Evolutionary conservation across 2,113 vertebrate genomes (phyloP).

Genomic region (Tautogolabrus adspersus): DNA sequence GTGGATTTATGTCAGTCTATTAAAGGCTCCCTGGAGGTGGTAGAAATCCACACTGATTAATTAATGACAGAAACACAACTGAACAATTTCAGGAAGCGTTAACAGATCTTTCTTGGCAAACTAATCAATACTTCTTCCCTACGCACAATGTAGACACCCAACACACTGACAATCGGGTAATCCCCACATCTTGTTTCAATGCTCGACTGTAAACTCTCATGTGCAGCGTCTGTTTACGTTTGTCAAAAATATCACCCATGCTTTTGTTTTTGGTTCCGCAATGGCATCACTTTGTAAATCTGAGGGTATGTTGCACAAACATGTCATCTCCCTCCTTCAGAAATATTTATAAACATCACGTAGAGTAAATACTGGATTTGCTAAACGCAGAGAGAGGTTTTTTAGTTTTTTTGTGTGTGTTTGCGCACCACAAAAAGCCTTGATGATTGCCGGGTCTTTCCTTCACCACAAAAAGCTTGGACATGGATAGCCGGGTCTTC

Average conservation of each 20-base stretch:
- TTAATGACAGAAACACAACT: conserved; percentile 45
- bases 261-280: conserved; percentile 71
- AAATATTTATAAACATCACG: conserved; percentile 81
- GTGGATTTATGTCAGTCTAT: conserved; percentile 35
- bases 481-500: conserved; percentile 48
- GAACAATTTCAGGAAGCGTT: conserved; percentile 65
- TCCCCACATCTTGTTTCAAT: conserved; percentile 80
- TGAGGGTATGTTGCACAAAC: conserved; percentile 79
- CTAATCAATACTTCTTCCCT: conserved; percentile 60
- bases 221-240: conserved; percentile 77
- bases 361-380: conserved; percentile 74
- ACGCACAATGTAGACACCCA: conserved; percentile 61
- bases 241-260: conserved; percentile 78
- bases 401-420: conserved; percentile 11
- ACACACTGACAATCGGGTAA: conserved; percentile 44
- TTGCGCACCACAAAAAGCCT: conserved; percentile 51
- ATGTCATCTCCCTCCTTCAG: conserved; percentile 73
- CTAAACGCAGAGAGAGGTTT: conserved; percentile 34
- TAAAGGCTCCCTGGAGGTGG: conserved; percentile 26
- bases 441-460: conserved; percentile 62
- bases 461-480: conserved; percentile 53
- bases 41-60: conserved; percentile 46
- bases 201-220: conserved; percentile 75
- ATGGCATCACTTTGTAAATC: conserved; percentile 75
- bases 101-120: conserved; percentile 62